Base-by-base conservation (phyloP, 2,113 vertebrate species). In the Gymnobelideus leadbeateri region DNA sequence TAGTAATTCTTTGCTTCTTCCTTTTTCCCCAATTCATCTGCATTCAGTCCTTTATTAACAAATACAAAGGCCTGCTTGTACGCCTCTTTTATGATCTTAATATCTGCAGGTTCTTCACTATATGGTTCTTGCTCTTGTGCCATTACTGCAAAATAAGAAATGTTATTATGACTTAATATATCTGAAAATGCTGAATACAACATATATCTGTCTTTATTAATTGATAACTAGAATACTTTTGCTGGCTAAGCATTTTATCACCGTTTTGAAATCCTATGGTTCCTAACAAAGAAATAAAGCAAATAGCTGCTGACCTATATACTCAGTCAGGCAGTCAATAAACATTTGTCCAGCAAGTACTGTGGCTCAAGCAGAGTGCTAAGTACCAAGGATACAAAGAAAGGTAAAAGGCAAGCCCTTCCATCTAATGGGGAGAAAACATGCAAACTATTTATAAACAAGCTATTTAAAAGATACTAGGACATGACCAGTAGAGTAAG, bases 31-130 rank as follows among this genome's bases (percentile, higher is more conserved):
- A 98, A 95, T 94, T 99, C 99, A 96, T 99, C 99, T 16, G 98
- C 98, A 28, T 98, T 98, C 96, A 99, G 98, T 90, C 98, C 99
- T 97, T 98, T 99, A 97, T 99, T 99, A 93, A 99, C 98, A 98
- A 99, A 99, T 94, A 99, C 95, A 54, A 99, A 99, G 46, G 99
- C 99, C 90, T 98, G 99, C 92, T 98, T 98, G 90, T 99, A 99
- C 92, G 99, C 99, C 96, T 99, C 99, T 97, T 99, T 99, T 96
- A 99, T 99, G 91, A 99, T 98, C 95, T 99, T 98, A 94, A 99
- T 98, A 96, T 99, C 98, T 97, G 98, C 98, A 97, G 99, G 98
- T 97, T 99, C 99, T 96, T 99, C 99, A 8, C 94, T 96, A 94
- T 98, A 98, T 37, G 99, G 98, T 97, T 99, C 98, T 90, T 92